Base-by-base conservation (phyloP, 2,888 invertebrate genomes). In the Agapetus fuscipes region DNA sequence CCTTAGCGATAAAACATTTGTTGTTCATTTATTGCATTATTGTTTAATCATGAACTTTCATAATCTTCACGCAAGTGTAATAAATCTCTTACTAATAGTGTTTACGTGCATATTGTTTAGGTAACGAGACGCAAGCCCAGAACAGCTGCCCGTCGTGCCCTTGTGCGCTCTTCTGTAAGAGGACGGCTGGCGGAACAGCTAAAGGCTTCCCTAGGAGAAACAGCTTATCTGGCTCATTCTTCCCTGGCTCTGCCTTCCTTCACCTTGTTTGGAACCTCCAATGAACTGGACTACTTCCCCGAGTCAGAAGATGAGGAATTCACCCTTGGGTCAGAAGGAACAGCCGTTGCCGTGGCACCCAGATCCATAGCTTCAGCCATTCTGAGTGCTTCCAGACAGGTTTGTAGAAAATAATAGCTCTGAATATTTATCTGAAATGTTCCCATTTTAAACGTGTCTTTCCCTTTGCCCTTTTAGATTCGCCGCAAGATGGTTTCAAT, bases 221-320 rank as follows among this genome's bases (percentile, higher is more conserved):
- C 28, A 2, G 5, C 7, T 1, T 3, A 15, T 5, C 29, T 30
- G 11, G 10, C 17, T 9, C 13, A 30, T 6, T 17, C 27, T 3
- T 26, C 17, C 12, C 27, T 39, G 7, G 46, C 36, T 17, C 47
- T 30, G 30, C 51, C 43, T 13, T 48, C 47, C 25, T 51, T 55
- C 37, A 12, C 35, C 37, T 33, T 53, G 46, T 7, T 30, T 38
- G 52, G 59, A 7, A 62, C 66, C 48, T 64, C 70, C 32, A 71
- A 83, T 53, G 74, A 79, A 46, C 64, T 90, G 35, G 81, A 85
- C 48, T 83, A 80, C 57, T 80, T 81, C 58, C 69, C 71, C 2
- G 65, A 60, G 41, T 65, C 70, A 1, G 75, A 72, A 33, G 72
- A 74, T 16, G 66, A 66, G 33, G 54, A 51, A 16, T 50, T 42